Evolutionary conservation across 1,140 invertebrate genomes (phyloP).

Genomic region (Brachionus rotundiformis): DNA sequence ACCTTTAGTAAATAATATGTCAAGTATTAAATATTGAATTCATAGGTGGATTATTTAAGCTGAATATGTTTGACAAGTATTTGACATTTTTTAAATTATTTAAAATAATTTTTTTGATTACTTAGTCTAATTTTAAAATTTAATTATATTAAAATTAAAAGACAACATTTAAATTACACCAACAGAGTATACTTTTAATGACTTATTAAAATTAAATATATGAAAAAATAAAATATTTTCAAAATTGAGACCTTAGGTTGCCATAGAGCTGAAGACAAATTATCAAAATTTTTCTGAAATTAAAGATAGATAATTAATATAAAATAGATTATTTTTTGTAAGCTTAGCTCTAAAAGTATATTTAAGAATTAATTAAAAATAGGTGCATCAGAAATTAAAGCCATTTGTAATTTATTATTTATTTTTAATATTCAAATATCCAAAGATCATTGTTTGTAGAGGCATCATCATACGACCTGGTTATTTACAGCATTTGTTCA

Average conservation of each 20-base stretch:
- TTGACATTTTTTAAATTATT: conserved; percentile 11
- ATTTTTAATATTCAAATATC: neutral
- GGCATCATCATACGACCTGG: no score
- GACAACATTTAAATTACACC: neutral
- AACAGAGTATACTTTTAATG: neutral
- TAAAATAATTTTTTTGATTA: neutral
- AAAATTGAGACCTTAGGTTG: neutral
- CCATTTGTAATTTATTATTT: no score
- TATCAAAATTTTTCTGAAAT: neutral
- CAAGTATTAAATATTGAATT: neutral
- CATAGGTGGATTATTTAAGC: neutral
- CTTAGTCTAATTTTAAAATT: neutral
- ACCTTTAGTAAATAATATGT: conserved; percentile 2
- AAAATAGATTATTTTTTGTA: no score
- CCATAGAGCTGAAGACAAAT: neutral
- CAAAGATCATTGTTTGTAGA: neutral
- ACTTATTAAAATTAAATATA: neutral
- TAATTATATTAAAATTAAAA: neutral
- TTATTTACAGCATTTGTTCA: neutral
- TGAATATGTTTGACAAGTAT: neutral
- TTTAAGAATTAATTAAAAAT: no score
- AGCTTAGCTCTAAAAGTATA: no score
- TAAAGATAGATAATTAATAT: neutral
- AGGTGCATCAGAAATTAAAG: no score
- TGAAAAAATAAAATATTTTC: neutral